Evolutionary conservation across 2,797 vertebrate genomes (phyloP), one percentile per base, ranked within the genome.

Genomic region (Gouania willdenowi): DNA sequence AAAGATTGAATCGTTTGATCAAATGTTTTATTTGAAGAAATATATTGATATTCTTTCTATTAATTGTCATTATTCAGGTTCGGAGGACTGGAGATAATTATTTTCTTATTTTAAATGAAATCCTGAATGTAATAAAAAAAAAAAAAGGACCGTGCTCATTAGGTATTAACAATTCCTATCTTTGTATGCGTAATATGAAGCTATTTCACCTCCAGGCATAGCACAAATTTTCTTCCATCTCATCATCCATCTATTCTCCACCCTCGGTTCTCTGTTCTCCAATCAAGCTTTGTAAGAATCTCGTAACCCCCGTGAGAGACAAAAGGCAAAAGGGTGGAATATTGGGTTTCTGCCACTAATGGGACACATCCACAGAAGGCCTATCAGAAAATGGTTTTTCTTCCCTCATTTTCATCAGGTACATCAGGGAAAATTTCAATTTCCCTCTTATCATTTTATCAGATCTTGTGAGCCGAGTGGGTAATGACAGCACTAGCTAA

Each of bases 301-400:
- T 56, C 43, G 78, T 58, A 65, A 69, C 58, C 65, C 40, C 14
- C 16, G 6, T n/a, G 38, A 51, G 49, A 39, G n/a, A n/a, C n/a
- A 63, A 13, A 51, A 26, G 30, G 25, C 29, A 18, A 52, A 34
- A 50, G 30, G 29, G 61, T 57, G 20, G 29, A 52, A 63, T 79
- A 74, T 75, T 70, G 52, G 53, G 48, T 81, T 70, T 75, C 67
- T 47, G 26, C 42, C 43, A 41, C 60, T 75, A 75, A 79, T 74
- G 62, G 64, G 66, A 70, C 39, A 34, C 8, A 1, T 65, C 68
- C 35, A 60, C 59, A 63, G 62, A 37, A 34, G 26, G 42, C 56
- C 63, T n/a, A 52, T 42, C 44, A 30, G 44, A 71, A 71, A 74
- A 65, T 58, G 16, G 9, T 14, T 37, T 28, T 33, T 36, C 6